Conservation (phyloP, 53 echinoderm and acorn worm genomes). For the Pentamera pediparva region DNA sequence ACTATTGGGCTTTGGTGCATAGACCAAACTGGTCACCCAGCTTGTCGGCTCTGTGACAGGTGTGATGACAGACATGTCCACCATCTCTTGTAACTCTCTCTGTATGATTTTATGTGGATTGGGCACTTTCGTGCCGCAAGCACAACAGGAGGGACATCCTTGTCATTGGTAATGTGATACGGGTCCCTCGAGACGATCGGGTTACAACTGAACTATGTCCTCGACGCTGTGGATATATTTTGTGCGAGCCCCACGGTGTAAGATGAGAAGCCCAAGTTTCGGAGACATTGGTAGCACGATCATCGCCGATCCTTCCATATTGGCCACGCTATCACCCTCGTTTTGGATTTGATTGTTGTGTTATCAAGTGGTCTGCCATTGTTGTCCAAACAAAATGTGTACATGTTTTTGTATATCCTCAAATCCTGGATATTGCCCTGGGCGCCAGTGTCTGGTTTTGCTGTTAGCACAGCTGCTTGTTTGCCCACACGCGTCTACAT, state of each 20-base stretch:
- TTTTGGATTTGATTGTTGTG: not conserved
- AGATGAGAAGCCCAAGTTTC: not conserved
- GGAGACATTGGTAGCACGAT: not conserved
- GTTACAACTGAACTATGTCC: slow-evolving; percentile 11
- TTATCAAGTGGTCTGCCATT: slow-evolving; percentile 12
- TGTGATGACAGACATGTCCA: slow-evolving; percentile 11
- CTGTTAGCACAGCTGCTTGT: slow-evolving; percentile 28
- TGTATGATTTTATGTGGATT: slow-evolving; percentile 32
- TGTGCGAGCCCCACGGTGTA: not conserved
- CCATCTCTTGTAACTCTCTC: slow-evolving; percentile 34
- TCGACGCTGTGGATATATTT: slow-evolving; percentile 10
- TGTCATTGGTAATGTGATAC: slow-evolving; percentile 2
- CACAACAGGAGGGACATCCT: slow-evolving; percentile 28
- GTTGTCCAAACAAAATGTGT: slow-evolving; percentile 17
- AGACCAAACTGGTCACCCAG: slow-evolving; percentile 37
- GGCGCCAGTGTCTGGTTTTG: slow-evolving; percentile 32
- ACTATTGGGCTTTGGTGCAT: slow-evolving; percentile 26
- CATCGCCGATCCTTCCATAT: not conserved
- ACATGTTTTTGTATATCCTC: slow-evolving; percentile 39
- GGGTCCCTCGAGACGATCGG: slow-evolving; percentile 28
- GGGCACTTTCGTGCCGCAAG: slow-evolving; percentile 41
- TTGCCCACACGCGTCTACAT: not conserved
- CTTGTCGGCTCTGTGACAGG: slow-evolving; percentile 38
- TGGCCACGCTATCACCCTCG: slow-evolving; percentile 35
- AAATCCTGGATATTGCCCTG: slow-evolving; percentile 59